A percentile compares a stretch with the other conserved stretches of the same genome.
phyloP scores from a whole-genome alignment of 2,797 vertebrate genomes.

The Poecilia picta region DNA sequence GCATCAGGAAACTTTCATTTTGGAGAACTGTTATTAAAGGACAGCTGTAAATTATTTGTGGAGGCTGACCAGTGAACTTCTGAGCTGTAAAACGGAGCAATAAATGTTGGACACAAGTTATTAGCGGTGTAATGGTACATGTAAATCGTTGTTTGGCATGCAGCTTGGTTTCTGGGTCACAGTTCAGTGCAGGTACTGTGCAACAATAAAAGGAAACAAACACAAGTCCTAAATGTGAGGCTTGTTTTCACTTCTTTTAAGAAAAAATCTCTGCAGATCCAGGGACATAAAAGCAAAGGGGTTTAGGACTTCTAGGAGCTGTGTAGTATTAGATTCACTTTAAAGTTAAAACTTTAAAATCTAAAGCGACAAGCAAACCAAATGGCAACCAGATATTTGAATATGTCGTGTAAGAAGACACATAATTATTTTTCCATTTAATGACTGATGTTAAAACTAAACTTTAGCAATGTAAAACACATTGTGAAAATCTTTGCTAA shows the following conservation, averaged over 20 bases:
- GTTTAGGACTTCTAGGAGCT: not conserved
- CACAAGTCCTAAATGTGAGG: not conserved
- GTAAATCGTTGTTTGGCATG: not conserved
- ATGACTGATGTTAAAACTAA: not conserved
- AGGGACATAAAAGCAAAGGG: not conserved
- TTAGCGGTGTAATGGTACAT: not conserved
- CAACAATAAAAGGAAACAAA: not conserved
- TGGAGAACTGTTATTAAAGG: not conserved
- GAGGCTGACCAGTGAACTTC: not conserved
- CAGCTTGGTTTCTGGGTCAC: not conserved
- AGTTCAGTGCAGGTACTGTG: not conserved
- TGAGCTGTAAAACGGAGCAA: constrained; percentile 1
- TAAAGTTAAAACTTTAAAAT: not conserved
- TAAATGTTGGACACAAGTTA: not conserved
- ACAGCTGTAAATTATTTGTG: not conserved
- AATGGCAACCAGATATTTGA: no score
- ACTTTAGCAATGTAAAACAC: not conserved
- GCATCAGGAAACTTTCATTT: not conserved
- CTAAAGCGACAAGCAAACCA: not conserved
- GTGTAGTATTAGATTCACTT: not conserved
- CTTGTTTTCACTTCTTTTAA: not conserved
- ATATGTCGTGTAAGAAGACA: no score
- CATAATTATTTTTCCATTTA: not conserved
- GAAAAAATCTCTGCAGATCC: not conserved
- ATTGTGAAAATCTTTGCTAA: not conserved